Evolutionary conservation across 2,113 vertebrate genomes (phyloP).

Genomic region (Bothrops jararaca): DNA sequence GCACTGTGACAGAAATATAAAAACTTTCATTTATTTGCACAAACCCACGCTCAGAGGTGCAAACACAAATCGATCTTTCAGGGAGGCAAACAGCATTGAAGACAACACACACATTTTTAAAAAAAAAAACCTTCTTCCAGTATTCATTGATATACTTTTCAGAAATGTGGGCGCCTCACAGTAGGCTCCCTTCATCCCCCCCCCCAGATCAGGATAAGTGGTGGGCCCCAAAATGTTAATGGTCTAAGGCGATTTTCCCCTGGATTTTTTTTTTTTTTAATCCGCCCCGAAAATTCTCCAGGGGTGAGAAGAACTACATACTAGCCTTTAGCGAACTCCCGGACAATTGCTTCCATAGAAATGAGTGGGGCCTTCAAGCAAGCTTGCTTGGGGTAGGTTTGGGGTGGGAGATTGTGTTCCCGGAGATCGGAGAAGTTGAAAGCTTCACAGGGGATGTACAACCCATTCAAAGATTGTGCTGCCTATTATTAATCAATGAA

Average conservation of each 20-base stretch:
- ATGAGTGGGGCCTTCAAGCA: neutral
- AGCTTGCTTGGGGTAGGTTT: neutral
- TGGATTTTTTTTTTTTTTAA: neutral
- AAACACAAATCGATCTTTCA: neutral
- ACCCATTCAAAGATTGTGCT: neutral
- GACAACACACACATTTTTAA: neutral
- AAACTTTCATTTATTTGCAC: neutral
- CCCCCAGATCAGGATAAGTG: neutral
- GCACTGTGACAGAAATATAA: neutral
- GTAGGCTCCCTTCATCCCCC: neutral
- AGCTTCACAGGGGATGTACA: neutral
- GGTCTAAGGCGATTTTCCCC: neutral
- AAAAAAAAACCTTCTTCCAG: neutral
- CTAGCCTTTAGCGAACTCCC: neutral
- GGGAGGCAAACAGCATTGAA: neutral
- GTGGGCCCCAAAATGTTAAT: neutral
- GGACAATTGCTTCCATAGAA: neutral
- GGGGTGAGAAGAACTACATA: neutral
- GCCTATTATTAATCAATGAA: neutral
- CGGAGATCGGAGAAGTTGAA: neutral
- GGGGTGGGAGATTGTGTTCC: neutral
- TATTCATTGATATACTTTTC: neutral
- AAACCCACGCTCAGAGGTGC: neutral
- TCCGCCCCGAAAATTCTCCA: neutral
- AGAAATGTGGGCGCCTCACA: neutral